phyloP scores from a whole-genome alignment of 2,113 vertebrate species.

The Empidonax alnorum region DNA sequence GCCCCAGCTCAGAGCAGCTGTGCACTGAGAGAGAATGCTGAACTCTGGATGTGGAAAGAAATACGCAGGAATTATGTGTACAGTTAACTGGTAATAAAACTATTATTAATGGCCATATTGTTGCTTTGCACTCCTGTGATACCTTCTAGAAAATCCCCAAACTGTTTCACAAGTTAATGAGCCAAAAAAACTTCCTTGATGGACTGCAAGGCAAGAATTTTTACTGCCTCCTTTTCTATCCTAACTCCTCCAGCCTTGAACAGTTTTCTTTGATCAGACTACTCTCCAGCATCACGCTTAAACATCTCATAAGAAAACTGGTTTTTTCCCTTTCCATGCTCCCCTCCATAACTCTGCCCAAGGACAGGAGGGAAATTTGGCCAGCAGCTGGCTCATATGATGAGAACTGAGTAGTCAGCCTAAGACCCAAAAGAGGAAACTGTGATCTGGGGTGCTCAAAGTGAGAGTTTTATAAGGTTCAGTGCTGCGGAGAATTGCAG shows the following conservation, averaged over 20 bases:
- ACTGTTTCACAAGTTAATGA: background rate
- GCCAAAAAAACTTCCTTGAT: background rate
- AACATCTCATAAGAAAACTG: background rate
- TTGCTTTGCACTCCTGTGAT: background rate
- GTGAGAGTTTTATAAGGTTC: background rate
- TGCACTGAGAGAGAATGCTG: background rate
- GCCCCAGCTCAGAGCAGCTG: background rate
- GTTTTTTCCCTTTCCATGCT: background rate
- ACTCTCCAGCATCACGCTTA: background rate
- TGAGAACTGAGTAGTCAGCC: background rate
- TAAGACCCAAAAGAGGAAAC: background rate
- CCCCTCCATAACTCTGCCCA: background rate
- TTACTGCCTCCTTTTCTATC: background rate
- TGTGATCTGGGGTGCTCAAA: background rate
- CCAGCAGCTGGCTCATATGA: background rate
- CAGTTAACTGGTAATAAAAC: background rate
- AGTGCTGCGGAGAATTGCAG: background rate
- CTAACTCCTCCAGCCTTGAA: background rate
- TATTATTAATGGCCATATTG: background rate
- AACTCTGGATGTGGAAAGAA: background rate
- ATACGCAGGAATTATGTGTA: background rate
- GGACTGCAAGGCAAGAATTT: background rate
- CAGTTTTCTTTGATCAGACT: background rate
- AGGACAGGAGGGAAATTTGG: background rate
- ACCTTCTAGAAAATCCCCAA: background rate